Evolutionary conservation across 2,113 vertebrate genomes (phyloP).

Genomic region (Clarias gariepinus): DNA sequence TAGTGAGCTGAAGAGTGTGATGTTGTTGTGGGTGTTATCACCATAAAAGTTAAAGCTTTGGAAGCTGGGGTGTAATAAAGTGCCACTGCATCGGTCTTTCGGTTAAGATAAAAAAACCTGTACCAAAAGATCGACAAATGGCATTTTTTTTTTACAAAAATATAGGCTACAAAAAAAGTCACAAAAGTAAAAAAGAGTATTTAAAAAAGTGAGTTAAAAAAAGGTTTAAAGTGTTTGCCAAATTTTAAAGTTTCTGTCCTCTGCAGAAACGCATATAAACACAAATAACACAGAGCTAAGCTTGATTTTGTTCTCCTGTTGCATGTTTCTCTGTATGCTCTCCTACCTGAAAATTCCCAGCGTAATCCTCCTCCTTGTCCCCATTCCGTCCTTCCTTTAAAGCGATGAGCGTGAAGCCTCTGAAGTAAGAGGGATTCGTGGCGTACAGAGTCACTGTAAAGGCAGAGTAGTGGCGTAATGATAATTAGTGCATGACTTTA

Average conservation of each 20-base stretch:
- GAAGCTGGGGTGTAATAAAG: neutral
- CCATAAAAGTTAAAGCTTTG: neutral
- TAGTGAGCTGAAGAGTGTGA: neutral
- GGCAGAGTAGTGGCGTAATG: neutral
- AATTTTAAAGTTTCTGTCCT: neutral
- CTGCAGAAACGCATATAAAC: neutral
- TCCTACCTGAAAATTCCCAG: constrained; percentile 90
- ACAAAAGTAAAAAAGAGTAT: too few species aligned
- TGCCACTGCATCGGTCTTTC: neutral
- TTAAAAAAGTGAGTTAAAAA: too few species aligned
- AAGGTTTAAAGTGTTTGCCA: neutral
- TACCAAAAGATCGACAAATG: neutral
- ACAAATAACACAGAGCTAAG: neutral
- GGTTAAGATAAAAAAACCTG: neutral
- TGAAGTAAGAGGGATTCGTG: constrained; percentile 88
- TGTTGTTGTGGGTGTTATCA: neutral
- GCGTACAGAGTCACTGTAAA: constrained; percentile 85
- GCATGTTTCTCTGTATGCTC: neutral
- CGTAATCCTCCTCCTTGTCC: constrained; percentile 91
- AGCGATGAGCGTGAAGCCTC: constrained; percentile 93
- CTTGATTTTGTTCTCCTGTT: neutral
- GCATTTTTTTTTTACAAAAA: too few species aligned
- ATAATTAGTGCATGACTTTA: too few species aligned
- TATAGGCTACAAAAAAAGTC: too few species aligned
- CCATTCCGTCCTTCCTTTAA: constrained; percentile 89